These are phyloP conservation scores for Lycaena phlaeas DNA, from an alignment of 2,888 invertebrate genomes.

Conservation along the genomic window DNA sequence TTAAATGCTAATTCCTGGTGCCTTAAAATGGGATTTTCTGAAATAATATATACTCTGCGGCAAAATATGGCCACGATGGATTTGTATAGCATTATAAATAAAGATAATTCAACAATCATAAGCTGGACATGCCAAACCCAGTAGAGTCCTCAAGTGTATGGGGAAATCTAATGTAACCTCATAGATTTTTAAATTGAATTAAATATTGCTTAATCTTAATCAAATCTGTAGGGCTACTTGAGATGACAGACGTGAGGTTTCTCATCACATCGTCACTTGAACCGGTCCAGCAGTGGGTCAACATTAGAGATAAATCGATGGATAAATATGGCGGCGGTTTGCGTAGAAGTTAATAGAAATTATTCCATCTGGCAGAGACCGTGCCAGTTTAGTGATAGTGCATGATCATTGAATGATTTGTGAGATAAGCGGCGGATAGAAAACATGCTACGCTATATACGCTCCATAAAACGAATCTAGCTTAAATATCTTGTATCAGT, in stretches of 20 bases:
- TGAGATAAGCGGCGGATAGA: slow-evolving; percentile 24
- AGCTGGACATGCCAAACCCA: too few species aligned
- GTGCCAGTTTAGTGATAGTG: slow-evolving; percentile 35
- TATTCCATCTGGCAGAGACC: slow-evolving; percentile 39
- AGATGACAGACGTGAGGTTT: slow-evolving; percentile 12
- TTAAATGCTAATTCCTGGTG: too few species aligned
- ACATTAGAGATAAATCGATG: slow-evolving; percentile 63
- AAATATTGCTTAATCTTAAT: slow-evolving; percentile 14
- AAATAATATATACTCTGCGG: too few species aligned
- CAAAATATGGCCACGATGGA: too few species aligned
- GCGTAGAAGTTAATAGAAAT: slow-evolving; percentile 56
- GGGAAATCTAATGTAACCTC: too few species aligned
- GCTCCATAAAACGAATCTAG: background rate
- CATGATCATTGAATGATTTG: slow-evolving; percentile 41
- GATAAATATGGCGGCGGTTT: slow-evolving; percentile 53
- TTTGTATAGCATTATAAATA: too few species aligned
- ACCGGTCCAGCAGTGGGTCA: slow-evolving; percentile 51
- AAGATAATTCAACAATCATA: too few species aligned
- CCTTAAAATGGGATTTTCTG: too few species aligned
- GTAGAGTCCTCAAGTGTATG: too few species aligned
- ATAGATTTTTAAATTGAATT: slow-evolving; percentile 3
- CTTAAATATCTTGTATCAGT: too few species aligned
- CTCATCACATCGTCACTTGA: slow-evolving; percentile 38
- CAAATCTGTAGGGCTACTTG: slow-evolving; percentile 3
- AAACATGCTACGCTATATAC: slow-evolving; percentile 16